These are phyloP conservation scores for Euspilapteryx auroguttella DNA, from an alignment of 2,888 invertebrate species.

Conservation along the genomic window DNA sequence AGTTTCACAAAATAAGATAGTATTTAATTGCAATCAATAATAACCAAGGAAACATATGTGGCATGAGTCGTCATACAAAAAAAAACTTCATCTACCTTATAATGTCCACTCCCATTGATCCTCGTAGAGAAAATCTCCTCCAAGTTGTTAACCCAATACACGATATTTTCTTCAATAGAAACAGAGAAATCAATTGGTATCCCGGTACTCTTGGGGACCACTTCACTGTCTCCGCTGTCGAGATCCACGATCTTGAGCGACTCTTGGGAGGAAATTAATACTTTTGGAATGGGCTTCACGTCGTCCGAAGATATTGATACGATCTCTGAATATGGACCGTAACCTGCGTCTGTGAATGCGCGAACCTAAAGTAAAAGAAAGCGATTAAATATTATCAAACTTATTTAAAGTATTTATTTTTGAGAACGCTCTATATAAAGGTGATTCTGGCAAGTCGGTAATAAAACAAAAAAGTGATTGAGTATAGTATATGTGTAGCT, in stretches of 20 bases:
- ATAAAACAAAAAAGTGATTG: too few relatives aligned
- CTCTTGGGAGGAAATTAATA: slow-evolving; percentile 74
- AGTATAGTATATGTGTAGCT: too few relatives aligned
- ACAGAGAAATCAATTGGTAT: slow-evolving; percentile 71
- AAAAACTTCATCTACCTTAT: slow-evolving; percentile 26
- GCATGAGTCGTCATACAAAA: too few relatives aligned
- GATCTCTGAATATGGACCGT: slow-evolving; percentile 68
- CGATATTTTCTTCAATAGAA: slow-evolving; percentile 69
- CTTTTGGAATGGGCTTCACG: slow-evolving; percentile 76
- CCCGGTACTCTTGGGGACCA: slow-evolving; percentile 64
- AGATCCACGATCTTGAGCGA: slow-evolving; percentile 75
- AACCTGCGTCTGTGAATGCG: slow-evolving; percentile 78
- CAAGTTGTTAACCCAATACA: slow-evolving; percentile 83
- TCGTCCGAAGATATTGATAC: slow-evolving; percentile 65
- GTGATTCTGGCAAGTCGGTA: too few relatives aligned
- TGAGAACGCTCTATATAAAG: too few relatives aligned
- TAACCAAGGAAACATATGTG: too few relatives aligned
- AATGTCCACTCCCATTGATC: slow-evolving; percentile 53
- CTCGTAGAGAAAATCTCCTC: slow-evolving; percentile 69
- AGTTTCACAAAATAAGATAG: too few relatives aligned
- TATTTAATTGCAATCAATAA: too few relatives aligned
- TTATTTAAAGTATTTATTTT: too few relatives aligned
- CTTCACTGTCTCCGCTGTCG: slow-evolving; percentile 67
- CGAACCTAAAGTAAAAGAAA: slow-evolving; percentile 62
- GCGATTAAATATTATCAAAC: too few relatives aligned